phyloP scores from a whole-genome alignment of 2,797 vertebrate genomes.

The Menidia menidia region DNA sequence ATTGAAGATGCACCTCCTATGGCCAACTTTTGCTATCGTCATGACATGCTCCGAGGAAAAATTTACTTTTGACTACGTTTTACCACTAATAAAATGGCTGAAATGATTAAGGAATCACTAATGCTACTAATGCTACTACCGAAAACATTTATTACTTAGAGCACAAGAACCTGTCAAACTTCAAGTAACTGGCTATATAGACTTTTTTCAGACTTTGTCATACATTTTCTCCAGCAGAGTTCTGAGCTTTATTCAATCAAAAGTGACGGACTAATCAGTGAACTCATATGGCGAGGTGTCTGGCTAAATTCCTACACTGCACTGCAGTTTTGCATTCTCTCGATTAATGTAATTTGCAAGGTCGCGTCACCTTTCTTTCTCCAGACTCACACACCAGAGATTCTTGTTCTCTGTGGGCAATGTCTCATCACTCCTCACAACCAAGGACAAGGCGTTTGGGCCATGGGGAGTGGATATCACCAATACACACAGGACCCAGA shows the following conservation, averaged over 20 bases:
- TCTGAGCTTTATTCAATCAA: slow-evolving; percentile 20
- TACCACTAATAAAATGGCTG: slow-evolving; percentile 2
- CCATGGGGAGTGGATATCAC: slow-evolving; percentile 55
- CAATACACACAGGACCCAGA: slow-evolving; percentile 50
- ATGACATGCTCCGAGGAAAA: slow-evolving; percentile 14
- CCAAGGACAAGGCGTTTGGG: slow-evolving; percentile 68
- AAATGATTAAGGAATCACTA: not conserved
- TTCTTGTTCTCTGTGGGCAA: slow-evolving; percentile 45
- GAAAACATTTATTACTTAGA: not conserved
- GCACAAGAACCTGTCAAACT: not conserved
- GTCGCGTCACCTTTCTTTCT: slow-evolving; percentile 33
- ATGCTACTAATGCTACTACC: not conserved
- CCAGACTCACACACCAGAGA: slow-evolving; percentile 43
- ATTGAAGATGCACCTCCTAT: slow-evolving; percentile 24
- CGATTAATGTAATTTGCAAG: slow-evolving; percentile 27
- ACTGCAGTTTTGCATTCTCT: not conserved
- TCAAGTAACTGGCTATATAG: not conserved
- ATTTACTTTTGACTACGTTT: slow-evolving; percentile 13
- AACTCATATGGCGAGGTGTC: slow-evolving; percentile 12
- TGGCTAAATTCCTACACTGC: slow-evolving; percentile 9
- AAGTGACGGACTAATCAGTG: slow-evolving; percentile 19
- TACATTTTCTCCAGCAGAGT: slow-evolving; percentile 8
- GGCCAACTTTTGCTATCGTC: slow-evolving; percentile 33
- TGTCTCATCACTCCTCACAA: slow-evolving; percentile 54
- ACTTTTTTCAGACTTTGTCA: slow-evolving; percentile 9